Evolutionary conservation across 1,140 invertebrate species (phyloP), one percentile per base, ranked within the genome.

Genomic region (Pseudomyrmex dendroicus): DNA sequence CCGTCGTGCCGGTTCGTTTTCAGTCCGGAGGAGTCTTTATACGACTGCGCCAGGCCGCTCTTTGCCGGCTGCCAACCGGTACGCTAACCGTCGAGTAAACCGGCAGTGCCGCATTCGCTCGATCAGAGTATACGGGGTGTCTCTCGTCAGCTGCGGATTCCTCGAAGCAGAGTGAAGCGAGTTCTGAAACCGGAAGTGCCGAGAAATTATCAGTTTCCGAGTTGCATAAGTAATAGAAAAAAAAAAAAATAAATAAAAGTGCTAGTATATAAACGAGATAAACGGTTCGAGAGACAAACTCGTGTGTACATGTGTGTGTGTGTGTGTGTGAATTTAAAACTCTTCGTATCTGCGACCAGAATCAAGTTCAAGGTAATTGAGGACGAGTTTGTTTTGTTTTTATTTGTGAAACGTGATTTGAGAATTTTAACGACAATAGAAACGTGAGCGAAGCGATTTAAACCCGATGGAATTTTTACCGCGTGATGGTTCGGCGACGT

Each of bases 41-140:
- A 85, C 85, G 85, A 86, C 44, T 67, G 82, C 63, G 84, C 67
- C 76, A 66, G 35, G 20, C 44, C 80, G 61, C 62, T 83, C 61
- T 82, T 78, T 12, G 68, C 84, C 84, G 82, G 70, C 85, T 85
- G 84, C 73, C 74, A 84, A 86, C 85, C 84, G 85, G 85, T 83
- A 87, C 50, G 84, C 56, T 86, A 82, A 78, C 48, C 73, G 84
- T 20, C 72, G 70, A 73, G 70, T 25, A 83, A 52, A 74, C 82
- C 70, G 78, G 57, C 78, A 73, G 77, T 46, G 52, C 76, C 76
- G 76, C 17, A 66, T 35, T 62, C 56, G 70, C 70, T 2, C 44
- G 44, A 44, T 54, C 73, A 25, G 54, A 20, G 52, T 10, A 54
- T 46, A 56, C n/a, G 20, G 35, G 22, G 64, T 70, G 76, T 59